Base-by-base conservation (phyloP, 2,113 vertebrate species). In the Xenotilapia flavipinnis region DNA sequence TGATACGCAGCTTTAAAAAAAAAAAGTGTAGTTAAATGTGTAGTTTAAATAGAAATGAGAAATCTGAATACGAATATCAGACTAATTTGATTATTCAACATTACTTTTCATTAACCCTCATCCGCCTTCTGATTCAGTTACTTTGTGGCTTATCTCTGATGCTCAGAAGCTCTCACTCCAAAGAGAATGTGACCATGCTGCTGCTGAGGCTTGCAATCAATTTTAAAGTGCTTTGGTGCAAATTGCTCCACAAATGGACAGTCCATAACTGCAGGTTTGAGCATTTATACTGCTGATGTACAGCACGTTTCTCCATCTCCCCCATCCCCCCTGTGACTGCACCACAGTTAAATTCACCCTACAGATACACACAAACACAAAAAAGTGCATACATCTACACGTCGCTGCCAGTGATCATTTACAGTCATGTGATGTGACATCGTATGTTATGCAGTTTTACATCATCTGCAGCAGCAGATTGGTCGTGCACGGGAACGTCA, bases 201-300 rank as follows among this genome's bases (percentile, higher is more conserved):
- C 15, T 6, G 80, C 47, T 82, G 75, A 79, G 56, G 53, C 73
- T 79, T 88, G 21, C 56, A 93, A 90, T 95, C 89, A 89, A 88
- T 92, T 53, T 38, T 88, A 89, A 93, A 92, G 90, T 86, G 91
- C 94, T 94, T 90, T 84, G 80, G 36, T 85, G 53, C 53, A 87
- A 81, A 90, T 82, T 85, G 51, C 55, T 56, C 81, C 33, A 80
- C 80, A 87, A 83, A 86, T 90, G 89, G 77, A 87, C 82, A 26
- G 77, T 86, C 28, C 49, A 80, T 51, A 79, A 58, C 75, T 91
- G 81, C 80, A 75, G 60, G 77, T 87, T 90, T 53, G 79, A 91
- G 91, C 73, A 84, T 80, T 88, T 85, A 42, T 65, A 38, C 40
- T 89, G 84, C 93, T 92, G 85, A 89, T 90, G 79, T 45, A 56